Conservation (phyloP, 2,888 invertebrate species). For the Eulithis testata region DNA sequence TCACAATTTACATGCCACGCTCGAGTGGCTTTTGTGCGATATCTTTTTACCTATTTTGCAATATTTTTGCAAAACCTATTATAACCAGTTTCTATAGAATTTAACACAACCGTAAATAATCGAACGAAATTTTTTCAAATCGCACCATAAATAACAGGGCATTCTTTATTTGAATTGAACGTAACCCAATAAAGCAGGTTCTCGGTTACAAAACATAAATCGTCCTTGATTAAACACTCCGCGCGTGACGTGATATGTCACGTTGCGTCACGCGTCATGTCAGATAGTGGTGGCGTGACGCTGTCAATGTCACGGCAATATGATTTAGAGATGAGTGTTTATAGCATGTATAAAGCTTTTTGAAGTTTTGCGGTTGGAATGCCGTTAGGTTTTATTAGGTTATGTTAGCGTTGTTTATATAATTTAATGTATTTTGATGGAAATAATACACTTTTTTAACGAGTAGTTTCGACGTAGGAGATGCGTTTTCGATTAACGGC, state of each 20-base stretch:
- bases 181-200: slow-evolving; percentile 35
- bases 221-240: slow-evolving; percentile 40
- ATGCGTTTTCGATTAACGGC: no score
- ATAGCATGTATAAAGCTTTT: slow-evolving; percentile 34
- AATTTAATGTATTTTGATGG: no score
- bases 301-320: slow-evolving; percentile 39
- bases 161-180: slow-evolving; percentile 22
- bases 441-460: no score
- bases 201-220: slow-evolving; percentile 43
- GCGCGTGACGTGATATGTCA: slow-evolving; percentile 29
- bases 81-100: no score
- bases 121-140: no score
- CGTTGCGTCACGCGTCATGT: slow-evolving; percentile 31
- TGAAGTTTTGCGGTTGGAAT: not conserved
- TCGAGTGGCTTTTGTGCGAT: slow-evolving; percentile 6
- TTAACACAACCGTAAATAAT: no score
- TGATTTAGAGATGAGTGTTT: slow-evolving; percentile 38
- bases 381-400: no score
- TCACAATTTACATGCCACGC: slow-evolving; percentile 5
- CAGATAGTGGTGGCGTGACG: slow-evolving; percentile 42
- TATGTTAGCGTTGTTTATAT: no score
- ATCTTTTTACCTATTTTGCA: not conserved
- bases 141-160: not conserved
- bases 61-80: no score
- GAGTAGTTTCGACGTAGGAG: no score